Evolutionary conservation across 2,888 invertebrate species (phyloP).

Genomic region (Saturnia pavonia): DNA sequence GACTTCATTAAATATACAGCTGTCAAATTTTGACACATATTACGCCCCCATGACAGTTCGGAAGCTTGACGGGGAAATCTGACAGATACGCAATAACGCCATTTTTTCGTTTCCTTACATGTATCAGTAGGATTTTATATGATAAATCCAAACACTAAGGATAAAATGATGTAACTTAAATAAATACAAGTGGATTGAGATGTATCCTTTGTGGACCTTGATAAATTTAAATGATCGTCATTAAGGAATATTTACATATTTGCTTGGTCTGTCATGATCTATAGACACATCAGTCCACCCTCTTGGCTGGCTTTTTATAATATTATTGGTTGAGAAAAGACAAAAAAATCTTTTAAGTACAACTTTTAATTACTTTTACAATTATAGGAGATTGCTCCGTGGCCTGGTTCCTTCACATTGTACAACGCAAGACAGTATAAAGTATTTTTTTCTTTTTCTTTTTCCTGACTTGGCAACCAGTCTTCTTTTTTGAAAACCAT

Average conservation of each 20-base stretch:
- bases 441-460: too few relatives aligned
- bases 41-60: conserved; percentile 46
- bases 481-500: too few relatives aligned
- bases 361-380: too few relatives aligned
- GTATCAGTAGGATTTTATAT: conserved; percentile 9
- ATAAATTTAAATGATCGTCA: background rate
- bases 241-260: background rate
- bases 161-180: background rate
- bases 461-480: too few relatives aligned
- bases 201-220: background rate
- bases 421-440: too few relatives aligned
- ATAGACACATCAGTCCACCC: background rate
- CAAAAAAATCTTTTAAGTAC: too few relatives aligned
- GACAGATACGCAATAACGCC: conserved; percentile 34
- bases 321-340: too few relatives aligned
- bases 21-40: conserved; percentile 50
- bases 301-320: too few relatives aligned
- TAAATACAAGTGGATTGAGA: background rate
- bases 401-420: too few relatives aligned
- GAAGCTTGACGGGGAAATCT: conserved; percentile 44
- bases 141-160: background rate
- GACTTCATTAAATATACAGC: conserved; percentile 45
- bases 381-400: too few relatives aligned
- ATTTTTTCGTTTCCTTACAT: conserved; percentile 21
- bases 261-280: background rate